Base-by-base conservation (phyloP, 2,888 invertebrate species). In the Sinelater perroti region DNA sequence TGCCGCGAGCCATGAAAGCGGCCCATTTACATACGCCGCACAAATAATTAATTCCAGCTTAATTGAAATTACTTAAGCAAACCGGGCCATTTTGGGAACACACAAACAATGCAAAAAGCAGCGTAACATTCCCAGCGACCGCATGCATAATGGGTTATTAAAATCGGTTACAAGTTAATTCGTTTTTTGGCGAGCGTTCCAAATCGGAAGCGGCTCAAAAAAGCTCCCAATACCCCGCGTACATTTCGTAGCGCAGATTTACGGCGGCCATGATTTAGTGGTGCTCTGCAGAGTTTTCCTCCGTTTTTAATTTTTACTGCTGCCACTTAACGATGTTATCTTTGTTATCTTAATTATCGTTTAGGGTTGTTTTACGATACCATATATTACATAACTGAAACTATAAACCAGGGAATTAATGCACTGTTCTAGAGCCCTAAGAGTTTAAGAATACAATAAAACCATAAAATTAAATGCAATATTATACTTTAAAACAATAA, bases 311-410 rank as follows among this genome's bases (percentile, higher is more conserved):
- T 10, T 47, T 47, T 50, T 50, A 50, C 50, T 38, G 31, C 50
- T 30, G 10, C 10, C 50, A 40, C 49, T 56, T 49, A 56, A 49
- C 14, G 55, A 56, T 42, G 20, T 47, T 40, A 55, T 52, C 52
- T 21, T 52, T 52, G 52, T 42, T 55, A 56, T 47, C 49, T 47
- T 56, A 56, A 56, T 56, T 56, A 47, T 49, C 33, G 26, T 38
- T 33, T 49, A 42, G 26, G 45, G 24, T 40, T 24, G 14, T 40
- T 40, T 40, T 40, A 40, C 11, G 40, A 24, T 11, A 40, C 26
- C 40, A 20, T 40, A 40, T 40, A 40, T 40, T 40, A 40, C 40
- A 40, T 40, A 40, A 40, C 24, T 24, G 24, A 40, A 50, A 46
- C 45, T 21, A 46, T 46, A 46, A 50, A 50, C 11, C 50, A 38